Percentiles rank a stretch among this genome's conserved stretches.
Conservation (phyloP, 1,140 invertebrate genomes). For the Diorhabda elongata region DNA sequence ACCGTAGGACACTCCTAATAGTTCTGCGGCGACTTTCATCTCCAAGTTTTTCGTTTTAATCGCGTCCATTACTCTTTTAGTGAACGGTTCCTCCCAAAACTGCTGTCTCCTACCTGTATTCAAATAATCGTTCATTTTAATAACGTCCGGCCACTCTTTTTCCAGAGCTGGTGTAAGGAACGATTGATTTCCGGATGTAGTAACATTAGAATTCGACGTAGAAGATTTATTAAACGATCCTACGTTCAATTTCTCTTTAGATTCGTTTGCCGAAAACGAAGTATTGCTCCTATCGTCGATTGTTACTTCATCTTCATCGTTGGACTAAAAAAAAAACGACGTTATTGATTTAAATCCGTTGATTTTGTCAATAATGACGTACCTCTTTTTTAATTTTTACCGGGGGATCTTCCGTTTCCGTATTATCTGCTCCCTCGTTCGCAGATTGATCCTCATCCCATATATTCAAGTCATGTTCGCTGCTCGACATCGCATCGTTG, state of each 20-base stretch:
- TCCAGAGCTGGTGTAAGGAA: constrained; percentile 46
- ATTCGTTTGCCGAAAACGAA: constrained; percentile 22
- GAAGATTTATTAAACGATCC: neutral
- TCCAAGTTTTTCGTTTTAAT: constrained; percentile 86
- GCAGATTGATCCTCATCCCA: constrained; percentile 41
- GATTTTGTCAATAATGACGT: constrained; percentile 15
- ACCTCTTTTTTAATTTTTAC: constrained; percentile 43
- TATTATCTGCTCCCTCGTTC: constrained; percentile 33
- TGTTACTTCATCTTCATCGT: constrained; percentile 30
- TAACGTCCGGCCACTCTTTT: constrained; percentile 68
- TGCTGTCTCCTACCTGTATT: constrained; percentile 79
- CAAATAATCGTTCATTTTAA: constrained; percentile 85
- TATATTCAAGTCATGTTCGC: constrained; percentile 43
- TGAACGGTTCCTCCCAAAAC: constrained; percentile 86
- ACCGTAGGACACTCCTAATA: constrained; percentile 83
- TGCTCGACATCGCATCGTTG: constrained; percentile 45
- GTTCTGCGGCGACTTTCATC: constrained; percentile 88
- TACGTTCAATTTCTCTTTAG: constrained; percentile 8
- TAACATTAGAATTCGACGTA: constrained; percentile 27
- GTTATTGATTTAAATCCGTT: neutral
- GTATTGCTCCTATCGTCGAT: constrained; percentile 31
- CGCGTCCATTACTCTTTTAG: constrained; percentile 78
- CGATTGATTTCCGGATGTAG: constrained; percentile 35
- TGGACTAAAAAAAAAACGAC: constrained; percentile 22
- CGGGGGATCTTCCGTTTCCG: constrained; percentile 38